A percentile compares a stretch with the other conserved stretches of the same genome.
Conservation (phyloP, 2,888 invertebrate species). For the Calameuta pallipes region DNA sequence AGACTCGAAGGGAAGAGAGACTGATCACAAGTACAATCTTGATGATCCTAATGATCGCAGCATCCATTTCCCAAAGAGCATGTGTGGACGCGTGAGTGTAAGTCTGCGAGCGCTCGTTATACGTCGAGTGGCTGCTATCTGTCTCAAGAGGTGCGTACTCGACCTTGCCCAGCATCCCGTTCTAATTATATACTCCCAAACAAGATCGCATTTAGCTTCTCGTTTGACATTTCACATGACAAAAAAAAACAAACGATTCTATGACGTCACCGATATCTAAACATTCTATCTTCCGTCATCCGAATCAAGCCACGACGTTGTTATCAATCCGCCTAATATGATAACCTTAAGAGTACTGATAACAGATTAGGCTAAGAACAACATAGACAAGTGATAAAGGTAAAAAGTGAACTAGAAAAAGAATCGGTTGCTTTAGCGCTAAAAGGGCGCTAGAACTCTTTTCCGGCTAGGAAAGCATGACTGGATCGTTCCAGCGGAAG, state of each 20-base stretch:
- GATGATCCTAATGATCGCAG: neutral
- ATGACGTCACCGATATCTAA: too few relatives aligned
- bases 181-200: constrained; percentile 50
- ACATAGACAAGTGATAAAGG: too few relatives aligned
- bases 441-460: neutral
- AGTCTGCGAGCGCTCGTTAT: too few relatives aligned
- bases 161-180: constrained; percentile 47
- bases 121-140: constrained; percentile 20
- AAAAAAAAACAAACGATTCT: neutral
- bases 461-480: neutral
- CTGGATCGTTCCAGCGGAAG: constrained; percentile 12
- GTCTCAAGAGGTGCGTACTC: constrained; percentile 29
- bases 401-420: too few relatives aligned
- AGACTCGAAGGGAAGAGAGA: neutral
- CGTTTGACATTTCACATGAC: neutral
- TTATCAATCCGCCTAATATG: too few relatives aligned
- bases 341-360: too few relatives aligned
- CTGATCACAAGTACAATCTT: neutral
- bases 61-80: too few relatives aligned
- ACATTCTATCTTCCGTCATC: too few relatives aligned
- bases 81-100: too few relatives aligned
- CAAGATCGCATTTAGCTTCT: constrained; percentile 8
- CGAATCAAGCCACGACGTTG: too few relatives aligned
- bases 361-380: too few relatives aligned
- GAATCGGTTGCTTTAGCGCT: neutral